Evolutionary conservation across 92 coral and sea anemone genomes (phyloP).

Genomic region (Palythoa caribaeorum): DNA sequence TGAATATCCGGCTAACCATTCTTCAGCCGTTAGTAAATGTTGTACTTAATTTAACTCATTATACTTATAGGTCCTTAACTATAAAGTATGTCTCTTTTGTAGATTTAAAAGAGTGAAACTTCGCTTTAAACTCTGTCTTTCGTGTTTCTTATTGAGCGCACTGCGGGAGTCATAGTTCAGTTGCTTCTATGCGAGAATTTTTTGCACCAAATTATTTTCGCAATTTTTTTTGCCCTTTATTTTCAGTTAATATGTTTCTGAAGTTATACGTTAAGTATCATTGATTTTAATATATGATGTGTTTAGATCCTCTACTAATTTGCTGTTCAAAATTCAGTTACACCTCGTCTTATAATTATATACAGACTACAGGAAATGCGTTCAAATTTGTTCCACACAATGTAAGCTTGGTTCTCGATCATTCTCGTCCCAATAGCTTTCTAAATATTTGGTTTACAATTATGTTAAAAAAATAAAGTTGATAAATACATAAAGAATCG

Average conservation of each 20-base stretch:
- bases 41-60: background rate
- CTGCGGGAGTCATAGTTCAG: conserved; percentile 14
- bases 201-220: background rate
- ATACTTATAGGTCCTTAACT: background rate
- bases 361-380: background rate
- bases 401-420: background rate
- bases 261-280: background rate
- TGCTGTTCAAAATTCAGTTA: background rate
- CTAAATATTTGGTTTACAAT: conserved; percentile 24
- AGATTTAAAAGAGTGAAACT: background rate
- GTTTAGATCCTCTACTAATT: background rate
- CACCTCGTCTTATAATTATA: background rate
- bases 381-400: background rate
- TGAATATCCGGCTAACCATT: background rate
- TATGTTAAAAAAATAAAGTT: conserved; percentile 26
- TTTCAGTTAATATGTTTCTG: background rate
- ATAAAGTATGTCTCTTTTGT: background rate
- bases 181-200: background rate
- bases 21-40: background rate
- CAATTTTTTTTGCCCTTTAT: background rate
- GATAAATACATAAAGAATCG: conserved; percentile 5
- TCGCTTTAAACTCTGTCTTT: background rate
- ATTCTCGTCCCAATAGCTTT: background rate
- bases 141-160: background rate
- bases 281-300: background rate